Evolutionary conservation across 1,140 invertebrate genomes (phyloP).

Genomic region (Venturia canescens): DNA sequence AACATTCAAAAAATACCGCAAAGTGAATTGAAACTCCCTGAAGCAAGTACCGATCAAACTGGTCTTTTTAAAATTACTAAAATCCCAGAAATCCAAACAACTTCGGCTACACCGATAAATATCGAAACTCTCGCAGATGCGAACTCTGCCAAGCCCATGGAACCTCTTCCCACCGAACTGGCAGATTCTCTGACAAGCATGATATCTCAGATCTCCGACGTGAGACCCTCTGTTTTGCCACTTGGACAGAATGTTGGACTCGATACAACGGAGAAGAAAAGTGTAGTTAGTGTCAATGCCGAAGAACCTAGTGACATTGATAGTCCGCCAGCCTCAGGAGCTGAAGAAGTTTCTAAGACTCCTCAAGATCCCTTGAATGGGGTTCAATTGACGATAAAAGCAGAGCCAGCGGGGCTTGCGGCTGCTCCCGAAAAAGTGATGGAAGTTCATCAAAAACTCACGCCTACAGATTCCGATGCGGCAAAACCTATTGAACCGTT

Average conservation of each 20-base stretch:
- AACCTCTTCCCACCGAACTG: constrained; percentile 66
- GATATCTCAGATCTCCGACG: constrained; percentile 70
- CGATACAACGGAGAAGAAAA: constrained; percentile 39
- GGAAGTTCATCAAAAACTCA: neutral
- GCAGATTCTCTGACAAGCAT: constrained; percentile 71
- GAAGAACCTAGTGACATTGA: constrained; percentile 24
- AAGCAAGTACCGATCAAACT: neutral
- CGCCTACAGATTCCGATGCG: neutral
- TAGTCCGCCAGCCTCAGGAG: neutral
- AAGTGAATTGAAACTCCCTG: constrained; percentile 9
- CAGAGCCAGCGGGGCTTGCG: neutral
- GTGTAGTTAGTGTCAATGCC: neutral
- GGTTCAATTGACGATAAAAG: neutral
- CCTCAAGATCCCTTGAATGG: constrained; percentile 22
- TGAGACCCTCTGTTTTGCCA: constrained; percentile 58
- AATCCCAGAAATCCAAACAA: constrained; percentile 22
- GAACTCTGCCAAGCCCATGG: constrained; percentile 35
- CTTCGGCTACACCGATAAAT: constrained; percentile 5
- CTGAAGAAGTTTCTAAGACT: neutral
- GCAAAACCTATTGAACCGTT: constrained; percentile 1
- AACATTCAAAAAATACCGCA: neutral
- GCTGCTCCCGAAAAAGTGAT: neutral
- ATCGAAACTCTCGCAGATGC: constrained; percentile 14
- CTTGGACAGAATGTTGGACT: neutral
- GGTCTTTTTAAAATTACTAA: neutral